These are phyloP conservation scores for Emesis furor DNA, from an alignment of 2,888 invertebrate species.

Conservation along the genomic window DNA sequence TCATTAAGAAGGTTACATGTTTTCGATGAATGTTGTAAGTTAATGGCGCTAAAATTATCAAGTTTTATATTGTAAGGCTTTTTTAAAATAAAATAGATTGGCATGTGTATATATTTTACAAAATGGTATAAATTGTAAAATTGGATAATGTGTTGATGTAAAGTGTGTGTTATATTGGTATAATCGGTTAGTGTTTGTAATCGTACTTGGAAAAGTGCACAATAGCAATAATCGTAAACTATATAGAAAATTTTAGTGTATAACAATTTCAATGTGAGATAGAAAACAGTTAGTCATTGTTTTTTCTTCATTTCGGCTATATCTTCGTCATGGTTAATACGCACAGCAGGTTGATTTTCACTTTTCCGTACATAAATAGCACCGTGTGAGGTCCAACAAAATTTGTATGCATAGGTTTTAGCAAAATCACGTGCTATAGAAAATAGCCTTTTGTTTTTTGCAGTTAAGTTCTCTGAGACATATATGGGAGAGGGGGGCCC, in stretches of 20 bases:
- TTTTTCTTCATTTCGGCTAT: conserved; percentile 1
- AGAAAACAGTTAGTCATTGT: no score
- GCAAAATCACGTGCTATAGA: conserved; percentile 27
- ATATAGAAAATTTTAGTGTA: neutral
- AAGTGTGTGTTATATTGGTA: neutral
- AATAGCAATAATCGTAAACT: neutral
- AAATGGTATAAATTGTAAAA: neutral
- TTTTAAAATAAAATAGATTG: neutral
- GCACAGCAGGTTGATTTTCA: conserved; percentile 17
- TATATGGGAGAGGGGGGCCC: neutral
- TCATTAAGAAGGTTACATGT: neutral
- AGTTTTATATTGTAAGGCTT: neutral
- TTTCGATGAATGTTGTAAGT: neutral
- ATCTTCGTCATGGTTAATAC: neutral
- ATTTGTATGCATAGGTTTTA: conserved; percentile 19
- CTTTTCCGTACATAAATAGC: conserved; percentile 14
- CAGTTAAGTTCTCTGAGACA: conserved; percentile 36
- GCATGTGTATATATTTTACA: neutral
- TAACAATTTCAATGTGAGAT: neutral
- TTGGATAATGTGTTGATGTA: neutral
- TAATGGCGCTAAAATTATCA: neutral
- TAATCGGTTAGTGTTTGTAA: neutral
- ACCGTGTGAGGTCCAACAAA: conserved; percentile 12
- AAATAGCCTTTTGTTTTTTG: conserved; percentile 28
- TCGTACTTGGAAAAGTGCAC: neutral